phyloP scores from a whole-genome alignment of 2,113 vertebrate genomes.

The Phaethon lepturus region DNA sequence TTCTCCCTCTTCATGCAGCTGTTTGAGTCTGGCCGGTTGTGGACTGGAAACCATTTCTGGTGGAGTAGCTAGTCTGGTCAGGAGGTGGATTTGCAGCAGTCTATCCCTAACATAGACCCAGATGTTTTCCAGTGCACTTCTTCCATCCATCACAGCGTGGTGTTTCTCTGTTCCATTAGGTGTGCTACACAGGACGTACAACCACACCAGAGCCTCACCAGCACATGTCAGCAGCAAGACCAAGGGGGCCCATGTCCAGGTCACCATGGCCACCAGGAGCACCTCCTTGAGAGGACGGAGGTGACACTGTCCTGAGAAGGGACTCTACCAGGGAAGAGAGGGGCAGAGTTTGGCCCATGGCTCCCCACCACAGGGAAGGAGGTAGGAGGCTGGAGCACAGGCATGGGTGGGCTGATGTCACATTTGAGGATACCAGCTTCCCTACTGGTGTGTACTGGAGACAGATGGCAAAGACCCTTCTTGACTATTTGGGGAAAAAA shows the following conservation, averaged over 20 bases:
- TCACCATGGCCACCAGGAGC: background rate
- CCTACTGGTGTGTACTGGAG: background rate
- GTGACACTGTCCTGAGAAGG: background rate
- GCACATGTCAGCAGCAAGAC: background rate
- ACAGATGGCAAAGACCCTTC: background rate
- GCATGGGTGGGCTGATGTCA: background rate
- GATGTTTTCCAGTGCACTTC: background rate
- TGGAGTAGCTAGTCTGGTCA: background rate
- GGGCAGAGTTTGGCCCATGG: rapidly evolving
- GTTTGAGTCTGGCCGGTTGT: background rate
- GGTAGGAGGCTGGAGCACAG: background rate
- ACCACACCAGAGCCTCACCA: background rate
- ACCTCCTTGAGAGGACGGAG: background rate
- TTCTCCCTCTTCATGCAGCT: background rate
- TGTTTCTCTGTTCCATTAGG: background rate
- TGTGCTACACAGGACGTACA: rapidly evolving
- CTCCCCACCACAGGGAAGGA: background rate
- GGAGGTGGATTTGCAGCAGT: background rate
- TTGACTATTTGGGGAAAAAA: background rate
- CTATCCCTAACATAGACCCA: background rate
- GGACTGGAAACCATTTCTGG: background rate
- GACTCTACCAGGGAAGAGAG: background rate
- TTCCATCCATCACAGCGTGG: rapidly evolving
- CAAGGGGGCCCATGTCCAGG: background rate
- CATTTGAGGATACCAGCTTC: background rate